Evolutionary conservation across 1,140 invertebrate genomes (phyloP), one percentile per base, ranked within the genome.

Genomic region (Riptortus pedestris): DNA sequence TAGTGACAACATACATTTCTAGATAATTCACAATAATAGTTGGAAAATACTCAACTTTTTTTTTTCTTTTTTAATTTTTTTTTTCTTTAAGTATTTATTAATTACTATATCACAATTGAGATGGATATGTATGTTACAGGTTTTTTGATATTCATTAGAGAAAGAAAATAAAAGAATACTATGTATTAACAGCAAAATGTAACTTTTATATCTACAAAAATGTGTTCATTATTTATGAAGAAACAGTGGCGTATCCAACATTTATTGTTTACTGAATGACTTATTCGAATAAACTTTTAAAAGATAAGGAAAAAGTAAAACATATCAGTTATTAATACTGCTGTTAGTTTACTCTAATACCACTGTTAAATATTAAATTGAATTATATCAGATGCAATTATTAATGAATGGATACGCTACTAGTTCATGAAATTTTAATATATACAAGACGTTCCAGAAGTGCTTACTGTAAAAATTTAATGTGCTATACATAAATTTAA

Each of bases 91-190:
- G 9, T 33, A 29, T 26, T 58, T 64, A 58, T 58, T 45, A 45
- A 59, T 33, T 31, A 45, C 33, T 64, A 59, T 64, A 64, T 64
- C 63, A 64, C 63, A 64, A 31, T 64, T 64, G 33, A 38, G 33
- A 64, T 59, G 63, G 63, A 64, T 64, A 64, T 64, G 63, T 64
- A 64, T 64, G 38, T 64, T 59, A 59, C 59, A 20, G 59, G 29
- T 43, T 20, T n/a, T 38, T 60, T 60, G 31, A 33, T 59, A 33
- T n/a, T 9, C 16, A 18, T 9, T 18, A 24, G 22, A 45, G 18
- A 28, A 22, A 38, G 24, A 43, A 60, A 60, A 60, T 11, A 33
- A 45, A 33, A 60, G 14, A 26, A 2, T 27, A 27, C 7, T 55
- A 1, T 27, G 51, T 24, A 26, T 24, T 24, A 55, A 48, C 18